Evolutionary conservation across 1,140 invertebrate species (phyloP).

Genomic region (Drosophila santomea): DNA sequence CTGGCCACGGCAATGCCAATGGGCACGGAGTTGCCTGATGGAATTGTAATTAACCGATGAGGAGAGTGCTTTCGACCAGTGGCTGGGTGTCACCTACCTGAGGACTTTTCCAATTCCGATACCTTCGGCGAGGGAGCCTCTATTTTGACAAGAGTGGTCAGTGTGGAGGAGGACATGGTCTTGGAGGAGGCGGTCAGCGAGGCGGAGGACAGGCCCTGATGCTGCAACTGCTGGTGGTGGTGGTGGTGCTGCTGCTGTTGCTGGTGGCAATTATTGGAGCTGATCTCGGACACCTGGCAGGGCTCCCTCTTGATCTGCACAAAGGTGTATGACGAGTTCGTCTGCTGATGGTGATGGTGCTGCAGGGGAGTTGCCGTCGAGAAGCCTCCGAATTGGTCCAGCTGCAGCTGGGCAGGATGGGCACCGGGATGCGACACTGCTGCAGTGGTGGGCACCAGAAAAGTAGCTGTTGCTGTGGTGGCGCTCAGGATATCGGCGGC

Average conservation of each 20-base stretch:
- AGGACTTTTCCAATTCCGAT: conserved; percentile 69
- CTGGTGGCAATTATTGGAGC: conserved; percentile 85
- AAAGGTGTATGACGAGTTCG: conserved; percentile 82
- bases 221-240: conserved; percentile 42
- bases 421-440: conserved; percentile 39
- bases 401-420: conserved; percentile 35
- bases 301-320: conserved; percentile 87
- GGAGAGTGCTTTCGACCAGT: background rate
- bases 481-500: conserved; percentile 72
- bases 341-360: conserved; percentile 72
- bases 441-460: conserved; percentile 62
- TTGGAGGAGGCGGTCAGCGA: conserved; percentile 71
- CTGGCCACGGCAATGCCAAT: conserved; percentile 94
- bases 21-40: conserved; percentile 88
- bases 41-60: background rate
- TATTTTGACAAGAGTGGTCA: conserved; percentile 85
- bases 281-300: conserved; percentile 89
- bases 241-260: conserved; percentile 69
- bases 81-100: conserved; percentile 60
- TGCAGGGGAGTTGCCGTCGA: conserved; percentile 45
- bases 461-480: conserved; percentile 60
- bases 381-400: conserved; percentile 55
- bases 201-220: conserved; percentile 62
- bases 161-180: conserved; percentile 74
- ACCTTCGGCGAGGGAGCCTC: conserved; percentile 85